Conservation (phyloP, 2,888 invertebrate species). For the Platycheirus albimanus region DNA sequence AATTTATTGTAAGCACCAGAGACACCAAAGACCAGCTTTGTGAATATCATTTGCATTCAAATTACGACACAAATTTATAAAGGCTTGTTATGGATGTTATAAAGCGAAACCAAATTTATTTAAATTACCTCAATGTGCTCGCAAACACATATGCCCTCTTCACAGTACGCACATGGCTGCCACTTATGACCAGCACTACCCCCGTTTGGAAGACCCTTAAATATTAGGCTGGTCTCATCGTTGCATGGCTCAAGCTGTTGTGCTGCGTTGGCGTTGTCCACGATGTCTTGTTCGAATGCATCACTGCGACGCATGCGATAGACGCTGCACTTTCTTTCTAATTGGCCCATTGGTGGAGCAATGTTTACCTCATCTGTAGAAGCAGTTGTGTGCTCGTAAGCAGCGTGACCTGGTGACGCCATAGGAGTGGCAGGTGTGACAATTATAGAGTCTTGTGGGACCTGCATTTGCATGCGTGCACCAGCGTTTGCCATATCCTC, state of each 20-base stretch:
- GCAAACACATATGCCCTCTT: conserved; percentile 82
- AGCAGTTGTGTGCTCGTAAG: conserved; percentile 75
- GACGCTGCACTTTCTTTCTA: conserved; percentile 82
- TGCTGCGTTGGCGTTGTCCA: conserved; percentile 64
- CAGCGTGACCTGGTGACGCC: conserved; percentile 82
- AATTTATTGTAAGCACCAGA: conserved; percentile 40
- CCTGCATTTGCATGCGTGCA: conserved; percentile 65
- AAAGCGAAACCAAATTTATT: conserved; percentile 39
- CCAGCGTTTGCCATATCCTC: conserved; percentile 75
- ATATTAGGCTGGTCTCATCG: conserved; percentile 81
- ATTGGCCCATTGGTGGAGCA: conserved; percentile 78
- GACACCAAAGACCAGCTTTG: conserved; percentile 25
- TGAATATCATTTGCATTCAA: conserved; percentile 50
- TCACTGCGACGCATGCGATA: conserved; percentile 82
- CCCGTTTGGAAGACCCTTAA: conserved; percentile 79
- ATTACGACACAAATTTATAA: conserved; percentile 52
- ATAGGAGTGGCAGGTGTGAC: conserved; percentile 83
- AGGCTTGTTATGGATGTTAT: neutral
- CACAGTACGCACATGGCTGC: conserved; percentile 81
- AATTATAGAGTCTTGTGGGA: conserved; percentile 81
- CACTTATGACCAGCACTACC: conserved; percentile 79
- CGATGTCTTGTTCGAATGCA: conserved; percentile 77
- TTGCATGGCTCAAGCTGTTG: conserved; percentile 80
- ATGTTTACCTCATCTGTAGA: conserved; percentile 78
- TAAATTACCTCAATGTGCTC: conserved; percentile 82